Conservation (phyloP, 2,888 invertebrate species). For the Drosophila paracracens region DNA sequence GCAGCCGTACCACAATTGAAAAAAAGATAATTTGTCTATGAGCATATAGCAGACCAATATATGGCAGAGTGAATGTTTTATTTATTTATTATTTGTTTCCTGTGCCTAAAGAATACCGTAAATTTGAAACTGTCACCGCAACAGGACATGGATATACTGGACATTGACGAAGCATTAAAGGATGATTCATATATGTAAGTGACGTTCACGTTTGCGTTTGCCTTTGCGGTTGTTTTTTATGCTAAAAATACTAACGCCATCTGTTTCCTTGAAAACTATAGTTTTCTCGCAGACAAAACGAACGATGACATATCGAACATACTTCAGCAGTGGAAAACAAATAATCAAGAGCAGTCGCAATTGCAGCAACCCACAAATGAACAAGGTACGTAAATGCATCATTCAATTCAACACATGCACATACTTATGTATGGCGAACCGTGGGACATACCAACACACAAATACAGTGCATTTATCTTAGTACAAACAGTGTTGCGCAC, state of each 20-base stretch:
- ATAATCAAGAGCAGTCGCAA: constrained; percentile 69
- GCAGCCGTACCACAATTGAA: no score
- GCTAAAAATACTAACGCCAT: constrained; percentile 42
- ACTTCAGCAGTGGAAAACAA: constrained; percentile 84
- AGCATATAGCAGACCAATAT: background rate
- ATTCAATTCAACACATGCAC: background rate
- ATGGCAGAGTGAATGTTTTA: constrained; percentile 11
- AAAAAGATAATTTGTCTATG: constrained; percentile 8
- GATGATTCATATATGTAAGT: constrained; percentile 85
- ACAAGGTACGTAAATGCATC: constrained; percentile 72
- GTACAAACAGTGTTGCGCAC: constrained; percentile 28
- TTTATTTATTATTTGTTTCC: constrained; percentile 7
- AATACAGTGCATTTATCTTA: constrained; percentile 12
- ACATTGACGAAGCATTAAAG: constrained; percentile 84
- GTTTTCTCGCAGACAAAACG: constrained; percentile 84
- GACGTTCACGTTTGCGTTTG: constrained; percentile 29
- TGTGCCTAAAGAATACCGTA: constrained; percentile 18
- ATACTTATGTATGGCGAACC: constrained; percentile 15
- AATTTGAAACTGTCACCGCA: constrained; percentile 1
- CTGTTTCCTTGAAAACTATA: constrained; percentile 41
- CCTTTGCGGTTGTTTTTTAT: constrained; percentile 17
- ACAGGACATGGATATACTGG: constrained; percentile 83
- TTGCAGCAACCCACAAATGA: constrained; percentile 64
- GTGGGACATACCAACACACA: constrained; percentile 11
- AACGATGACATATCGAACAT: constrained; percentile 85